Conservation (phyloP, 1,140 invertebrate genomes). For the Orussus abietinus region DNA sequence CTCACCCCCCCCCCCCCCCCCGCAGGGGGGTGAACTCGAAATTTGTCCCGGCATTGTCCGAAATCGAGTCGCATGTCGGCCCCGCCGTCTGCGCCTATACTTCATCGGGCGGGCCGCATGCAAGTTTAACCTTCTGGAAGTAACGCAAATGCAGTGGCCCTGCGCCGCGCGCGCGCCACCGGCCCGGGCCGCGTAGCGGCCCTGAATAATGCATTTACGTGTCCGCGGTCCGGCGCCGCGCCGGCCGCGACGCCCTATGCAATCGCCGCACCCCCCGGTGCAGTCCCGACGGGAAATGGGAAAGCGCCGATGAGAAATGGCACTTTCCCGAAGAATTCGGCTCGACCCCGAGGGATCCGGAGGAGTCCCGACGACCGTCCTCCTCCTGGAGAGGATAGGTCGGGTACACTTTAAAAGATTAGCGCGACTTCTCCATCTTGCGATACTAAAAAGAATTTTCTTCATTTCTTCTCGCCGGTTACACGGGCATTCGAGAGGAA, state of each 20-base stretch:
- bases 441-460: too few species aligned
- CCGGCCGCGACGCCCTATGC: too few species aligned
- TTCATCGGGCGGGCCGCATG: conserved; percentile 8
- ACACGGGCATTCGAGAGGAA: too few species aligned
- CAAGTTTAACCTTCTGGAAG: conserved; percentile 19
- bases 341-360: too few species aligned
- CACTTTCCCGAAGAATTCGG: too few species aligned
- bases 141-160: conserved; percentile 15
- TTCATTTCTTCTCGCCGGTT: too few species aligned
- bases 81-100: conserved; percentile 8
- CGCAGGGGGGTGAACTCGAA: too few species aligned
- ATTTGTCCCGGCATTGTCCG: conserved; percentile 13
- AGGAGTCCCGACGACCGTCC: too few species aligned
- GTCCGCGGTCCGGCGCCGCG: too few species aligned
- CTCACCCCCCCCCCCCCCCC: neutral
- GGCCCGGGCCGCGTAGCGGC: neutral
- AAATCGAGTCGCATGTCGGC: conserved; percentile 17
- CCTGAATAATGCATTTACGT: conserved; percentile 17
- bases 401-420: too few species aligned
- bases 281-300: neutral
- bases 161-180: neutral
- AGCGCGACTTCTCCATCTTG: too few species aligned
- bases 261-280: neutral
- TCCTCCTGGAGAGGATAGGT: too few species aligned
- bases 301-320: neutral